Evolutionary conservation across 2,888 invertebrate species (phyloP), one percentile per base, ranked within the genome.

Genomic region (Limnephilus auricula): DNA sequence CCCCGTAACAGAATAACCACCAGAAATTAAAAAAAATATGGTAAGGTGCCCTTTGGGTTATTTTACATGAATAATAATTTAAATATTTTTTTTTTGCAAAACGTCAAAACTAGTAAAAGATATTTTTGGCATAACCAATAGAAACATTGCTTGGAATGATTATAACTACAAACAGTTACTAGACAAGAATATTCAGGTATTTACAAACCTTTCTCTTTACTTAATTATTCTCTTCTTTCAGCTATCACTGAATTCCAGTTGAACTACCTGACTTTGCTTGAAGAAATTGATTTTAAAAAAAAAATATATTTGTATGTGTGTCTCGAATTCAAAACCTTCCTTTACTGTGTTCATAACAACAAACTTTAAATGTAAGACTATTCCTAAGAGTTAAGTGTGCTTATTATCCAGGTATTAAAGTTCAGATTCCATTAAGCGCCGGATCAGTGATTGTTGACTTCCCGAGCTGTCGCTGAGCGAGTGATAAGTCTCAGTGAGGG

Each of bases 371-470:
- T 31, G 13, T 80, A 80, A 31, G 32, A 32, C 32, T 12, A 31
- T 32, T 80, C 80, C 18, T 2, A 80, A 80, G 32, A 32, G 12
- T 80, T 80, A 31, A 80, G 80, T 12, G 0, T 80, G 18, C 80
- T 85, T 32, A 40, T 30, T 89, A 89, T 89, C 45, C 89, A 15
- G 31, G 89, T 40, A 89, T 89, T 40, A 89, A 80, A 89, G 89
- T 80, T 80, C 31, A 31, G 45, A 79, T 79, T 37, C 37, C n/a
- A 80, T 80, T 80, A 30, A 79, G 45, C 31, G 13, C 45, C n/a
- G 30, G 40, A 80, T 34, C 30, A 40, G 45, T 32, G n/a, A 45
- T 50, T 40, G 79, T 30, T 30, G 89, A 89, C 89, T 79, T 89
- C 45, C 13, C 79, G 30, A 50, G 30, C 30, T 89, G 89, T 89